Percentiles rank a stretch among this genome's conserved stretches.
Evolutionary conservation across 2,888 invertebrate species (phyloP).

Genomic region (Adelognathus sp.): DNA sequence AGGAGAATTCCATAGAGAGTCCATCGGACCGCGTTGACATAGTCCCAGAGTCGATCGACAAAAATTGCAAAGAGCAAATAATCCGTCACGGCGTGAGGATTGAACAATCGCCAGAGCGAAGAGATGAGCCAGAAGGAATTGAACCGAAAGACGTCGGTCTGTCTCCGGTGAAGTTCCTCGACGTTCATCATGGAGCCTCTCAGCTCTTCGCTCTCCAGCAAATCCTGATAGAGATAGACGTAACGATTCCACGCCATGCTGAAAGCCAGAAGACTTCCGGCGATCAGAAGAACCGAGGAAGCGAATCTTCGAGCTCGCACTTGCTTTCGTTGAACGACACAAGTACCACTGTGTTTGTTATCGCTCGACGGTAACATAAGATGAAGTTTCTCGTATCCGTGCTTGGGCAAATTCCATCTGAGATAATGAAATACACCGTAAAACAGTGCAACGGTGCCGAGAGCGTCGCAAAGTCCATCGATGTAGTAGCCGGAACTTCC

Average conservation of each 20-base stretch:
- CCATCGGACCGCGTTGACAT: constrained; percentile 87
- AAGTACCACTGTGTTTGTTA: constrained; percentile 79
- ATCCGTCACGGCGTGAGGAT: constrained; percentile 90
- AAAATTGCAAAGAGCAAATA: constrained; percentile 89
- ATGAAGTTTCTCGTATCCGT: constrained; percentile 88
- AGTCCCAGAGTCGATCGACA: constrained; percentile 91
- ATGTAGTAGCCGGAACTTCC: constrained; percentile 91
- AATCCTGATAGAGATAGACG: constrained; percentile 89
- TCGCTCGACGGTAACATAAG: constrained; percentile 82
- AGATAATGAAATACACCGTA: constrained; percentile 87
- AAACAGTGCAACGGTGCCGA: constrained; percentile 89
- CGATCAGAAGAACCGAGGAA: constrained; percentile 85
- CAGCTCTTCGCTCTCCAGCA: constrained; percentile 86
- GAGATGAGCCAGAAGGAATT: constrained; percentile 88
- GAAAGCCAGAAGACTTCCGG: constrained; percentile 88
- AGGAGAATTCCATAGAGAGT: constrained; percentile 87
- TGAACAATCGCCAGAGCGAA: constrained; percentile 89
- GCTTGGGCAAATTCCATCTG: constrained; percentile 87
- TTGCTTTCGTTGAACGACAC: constrained; percentile 81
- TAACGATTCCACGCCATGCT: constrained; percentile 93
- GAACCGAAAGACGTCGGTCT: constrained; percentile 86
- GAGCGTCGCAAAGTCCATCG: constrained; percentile 91
- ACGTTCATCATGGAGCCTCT: constrained; percentile 69
- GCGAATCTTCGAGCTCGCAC: constrained; percentile 84
- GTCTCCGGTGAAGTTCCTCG: constrained; percentile 82